Evolutionary conservation across 2,113 vertebrate genomes (phyloP).

Genomic region (Ammodytes marinus): DNA sequence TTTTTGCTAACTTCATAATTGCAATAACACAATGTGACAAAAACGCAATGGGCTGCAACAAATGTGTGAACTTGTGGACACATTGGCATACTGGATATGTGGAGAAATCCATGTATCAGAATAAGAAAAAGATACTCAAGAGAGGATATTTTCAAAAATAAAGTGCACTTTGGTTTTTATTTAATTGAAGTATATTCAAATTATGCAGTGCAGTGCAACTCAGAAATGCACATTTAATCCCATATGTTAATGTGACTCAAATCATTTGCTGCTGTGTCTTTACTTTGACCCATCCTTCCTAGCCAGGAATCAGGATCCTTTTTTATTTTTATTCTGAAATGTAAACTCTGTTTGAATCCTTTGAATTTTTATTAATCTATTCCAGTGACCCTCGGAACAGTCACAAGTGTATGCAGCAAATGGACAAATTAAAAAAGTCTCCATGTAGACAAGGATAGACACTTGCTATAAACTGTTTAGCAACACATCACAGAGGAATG

Average conservation of each 20-base stretch:
- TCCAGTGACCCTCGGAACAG: not conserved
- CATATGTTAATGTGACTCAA: not conserved
- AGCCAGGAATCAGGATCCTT: not conserved
- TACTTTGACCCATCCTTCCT: not conserved
- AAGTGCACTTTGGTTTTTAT: too few relatives aligned
- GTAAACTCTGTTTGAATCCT: not conserved
- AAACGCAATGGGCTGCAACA: not conserved
- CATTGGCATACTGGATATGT: not conserved
- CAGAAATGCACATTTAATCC: not conserved
- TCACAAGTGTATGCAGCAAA: not conserved
- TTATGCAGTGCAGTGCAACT: too few relatives aligned
- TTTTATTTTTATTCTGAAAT: not conserved
- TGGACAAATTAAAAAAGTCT: not conserved
- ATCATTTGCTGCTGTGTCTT: not conserved
- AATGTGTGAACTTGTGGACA: not conserved
- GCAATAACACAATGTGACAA: not conserved
- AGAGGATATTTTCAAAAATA: too few relatives aligned
- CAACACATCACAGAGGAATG: slow-evolving; percentile 7
- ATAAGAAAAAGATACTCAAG: too few relatives aligned
- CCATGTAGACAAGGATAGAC: not conserved
- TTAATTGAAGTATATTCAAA: too few relatives aligned
- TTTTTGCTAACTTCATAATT: not conserved
- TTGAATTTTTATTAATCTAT: not conserved
- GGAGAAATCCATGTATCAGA: not conserved
- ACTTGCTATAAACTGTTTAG: slow-evolving; percentile 24